Evolutionary conservation across 2,113 vertebrate species (phyloP).

Genomic region (Alectura lathami): DNA sequence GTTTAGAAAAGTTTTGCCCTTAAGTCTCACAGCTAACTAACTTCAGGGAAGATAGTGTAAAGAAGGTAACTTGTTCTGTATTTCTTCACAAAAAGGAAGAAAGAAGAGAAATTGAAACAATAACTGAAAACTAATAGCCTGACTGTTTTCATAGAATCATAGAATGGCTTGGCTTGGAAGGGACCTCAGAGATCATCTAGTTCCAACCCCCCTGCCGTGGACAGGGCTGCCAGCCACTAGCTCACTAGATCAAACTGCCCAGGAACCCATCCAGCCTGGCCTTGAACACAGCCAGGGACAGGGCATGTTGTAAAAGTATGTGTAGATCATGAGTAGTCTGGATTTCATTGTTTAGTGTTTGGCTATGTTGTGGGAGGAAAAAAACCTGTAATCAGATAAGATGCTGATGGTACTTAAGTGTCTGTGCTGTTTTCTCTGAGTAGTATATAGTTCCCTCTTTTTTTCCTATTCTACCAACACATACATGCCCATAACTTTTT

Average conservation of each 20-base stretch:
- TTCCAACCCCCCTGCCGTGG: too few species aligned
- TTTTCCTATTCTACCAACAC: background rate
- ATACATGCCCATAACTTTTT: background rate
- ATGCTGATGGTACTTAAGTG: background rate
- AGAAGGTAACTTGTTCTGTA: background rate
- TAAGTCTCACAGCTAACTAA: background rate
- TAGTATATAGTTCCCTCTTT: background rate
- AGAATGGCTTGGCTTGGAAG: too few species aligned
- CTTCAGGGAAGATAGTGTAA: background rate
- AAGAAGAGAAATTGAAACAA: background rate
- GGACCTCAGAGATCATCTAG: too few species aligned
- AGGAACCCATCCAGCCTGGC: too few species aligned
- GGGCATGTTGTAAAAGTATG: background rate
- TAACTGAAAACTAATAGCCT: background rate
- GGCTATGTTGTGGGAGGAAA: background rate
- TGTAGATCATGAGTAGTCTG: background rate
- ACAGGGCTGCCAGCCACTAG: too few species aligned
- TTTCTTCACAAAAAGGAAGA: background rate
- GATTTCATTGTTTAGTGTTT: background rate
- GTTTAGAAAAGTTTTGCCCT: background rate
- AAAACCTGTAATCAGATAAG: background rate
- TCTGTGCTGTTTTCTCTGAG: background rate
- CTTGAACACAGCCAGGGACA: too few species aligned
- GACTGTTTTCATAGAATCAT: too few species aligned
- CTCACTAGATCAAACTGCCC: too few species aligned